Evolutionary conservation across 2,888 invertebrate species (phyloP).

Genomic region (Ormyrus nitidulus): DNA sequence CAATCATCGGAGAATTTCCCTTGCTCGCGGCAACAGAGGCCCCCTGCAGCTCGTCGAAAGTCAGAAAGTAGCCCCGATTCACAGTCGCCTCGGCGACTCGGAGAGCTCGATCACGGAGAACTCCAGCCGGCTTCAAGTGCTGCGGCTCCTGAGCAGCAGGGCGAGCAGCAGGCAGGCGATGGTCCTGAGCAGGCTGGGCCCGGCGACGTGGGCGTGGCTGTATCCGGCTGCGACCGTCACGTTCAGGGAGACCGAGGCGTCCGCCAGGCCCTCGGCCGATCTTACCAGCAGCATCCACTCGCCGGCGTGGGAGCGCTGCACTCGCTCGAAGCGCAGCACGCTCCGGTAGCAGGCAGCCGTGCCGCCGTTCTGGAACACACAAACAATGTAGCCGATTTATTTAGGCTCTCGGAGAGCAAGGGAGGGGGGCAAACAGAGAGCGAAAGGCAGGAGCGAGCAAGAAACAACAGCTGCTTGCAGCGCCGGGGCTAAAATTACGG

Average conservation of each 20-base stretch:
- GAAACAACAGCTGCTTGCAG: no score
- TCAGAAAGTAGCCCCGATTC: no score
- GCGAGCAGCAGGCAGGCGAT: constrained; percentile 10
- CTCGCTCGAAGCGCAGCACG: constrained; percentile 78
- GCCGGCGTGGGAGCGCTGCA: constrained; percentile 79
- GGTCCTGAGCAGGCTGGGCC: constrained; percentile 17
- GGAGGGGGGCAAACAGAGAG: not conserved
- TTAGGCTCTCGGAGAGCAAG: no score
- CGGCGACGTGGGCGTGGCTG: constrained; percentile 60
- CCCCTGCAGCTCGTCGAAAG: not conserved
- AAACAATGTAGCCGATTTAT: not conserved
- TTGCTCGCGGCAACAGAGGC: not conserved
- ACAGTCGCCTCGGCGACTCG: not conserved
- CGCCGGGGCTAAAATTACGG: no score
- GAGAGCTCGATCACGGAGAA: not conserved
- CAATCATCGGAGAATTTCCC: not conserved
- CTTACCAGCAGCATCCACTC: constrained; percentile 81
- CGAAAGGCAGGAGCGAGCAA: not conserved
- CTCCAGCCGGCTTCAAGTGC: not conserved
- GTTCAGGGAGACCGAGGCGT: constrained; percentile 80
- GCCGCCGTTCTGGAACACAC: constrained; percentile 77
- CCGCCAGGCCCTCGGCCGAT: constrained; percentile 80
- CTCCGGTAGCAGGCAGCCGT: constrained; percentile 80
- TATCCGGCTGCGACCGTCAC: constrained; percentile 73
- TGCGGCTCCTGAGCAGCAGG: not conserved